phyloP scores from a whole-genome alignment of 2,113 vertebrate species.

The Grammatotria lemairii region DNA sequence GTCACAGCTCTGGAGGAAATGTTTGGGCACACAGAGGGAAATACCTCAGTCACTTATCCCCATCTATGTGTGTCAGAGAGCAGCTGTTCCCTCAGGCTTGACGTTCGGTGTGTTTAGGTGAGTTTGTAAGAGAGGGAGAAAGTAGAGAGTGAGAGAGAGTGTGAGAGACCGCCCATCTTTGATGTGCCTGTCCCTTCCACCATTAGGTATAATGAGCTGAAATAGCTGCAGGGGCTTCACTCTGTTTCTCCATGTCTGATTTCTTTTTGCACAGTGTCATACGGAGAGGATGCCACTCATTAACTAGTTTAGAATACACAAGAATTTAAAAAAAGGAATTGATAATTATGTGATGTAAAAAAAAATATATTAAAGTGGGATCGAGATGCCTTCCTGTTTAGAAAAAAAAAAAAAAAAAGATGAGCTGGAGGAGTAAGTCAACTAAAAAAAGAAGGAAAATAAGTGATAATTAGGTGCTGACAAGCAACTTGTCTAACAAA shows the following conservation, averaged over 20 bases:
- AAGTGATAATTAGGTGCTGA: slow-evolving; percentile 62
- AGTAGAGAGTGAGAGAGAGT: not conserved
- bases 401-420: not conserved
- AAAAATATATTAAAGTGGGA: not conserved
- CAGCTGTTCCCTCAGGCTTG: slow-evolving; percentile 33
- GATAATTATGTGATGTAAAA: not conserved
- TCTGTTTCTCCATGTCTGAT: not conserved
- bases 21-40: not conserved
- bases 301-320: not conserved
- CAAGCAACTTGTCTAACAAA: slow-evolving; percentile 7
- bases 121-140: not conserved
- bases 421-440: not conserved
- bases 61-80: slow-evolving; percentile 32
- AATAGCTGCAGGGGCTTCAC: slow-evolving; percentile 1
- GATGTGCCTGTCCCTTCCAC: not conserved
- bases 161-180: not conserved
- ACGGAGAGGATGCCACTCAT: not conserved
- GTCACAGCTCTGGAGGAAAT: slow-evolving; percentile 1
- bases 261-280: not conserved
- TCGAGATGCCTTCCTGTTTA: not conserved
- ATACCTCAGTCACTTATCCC: slow-evolving; percentile 1
- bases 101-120: not conserved
- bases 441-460: slow-evolving; percentile 10
- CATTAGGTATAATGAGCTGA: slow-evolving; percentile 40
- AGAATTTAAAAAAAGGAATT: not conserved